Percentiles rank a stretch among this genome's conserved stretches.
Evolutionary conservation across 1,140 invertebrate genomes (phyloP).

Genomic region (Odontomachus brunneus): DNA sequence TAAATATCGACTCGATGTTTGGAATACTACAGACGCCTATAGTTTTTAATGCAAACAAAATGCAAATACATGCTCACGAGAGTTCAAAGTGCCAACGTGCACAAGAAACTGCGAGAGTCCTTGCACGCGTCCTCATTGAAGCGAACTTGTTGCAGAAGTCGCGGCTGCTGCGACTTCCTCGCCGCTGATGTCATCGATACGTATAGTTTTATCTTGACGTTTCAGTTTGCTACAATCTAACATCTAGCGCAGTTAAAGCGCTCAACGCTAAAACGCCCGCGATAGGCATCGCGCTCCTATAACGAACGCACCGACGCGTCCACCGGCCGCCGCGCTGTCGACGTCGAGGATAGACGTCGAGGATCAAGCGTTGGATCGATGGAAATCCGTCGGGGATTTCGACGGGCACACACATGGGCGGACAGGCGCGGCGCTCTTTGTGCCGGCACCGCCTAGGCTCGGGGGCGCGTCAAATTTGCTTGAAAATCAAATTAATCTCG

Average conservation of each 20-base stretch:
- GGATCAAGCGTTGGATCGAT: constrained; percentile 52
- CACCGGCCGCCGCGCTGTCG: constrained; percentile 17
- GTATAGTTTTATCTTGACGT: constrained; percentile 1
- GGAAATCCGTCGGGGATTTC: constrained; percentile 60
- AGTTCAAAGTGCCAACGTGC: too few relatives aligned
- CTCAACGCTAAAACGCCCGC: constrained; percentile 37
- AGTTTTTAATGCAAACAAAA: too few relatives aligned
- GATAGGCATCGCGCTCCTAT: constrained; percentile 41
- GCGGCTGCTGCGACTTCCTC: not conserved
- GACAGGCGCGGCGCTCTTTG: constrained; percentile 74
- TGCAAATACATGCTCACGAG: too few relatives aligned
- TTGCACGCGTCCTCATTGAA: too few relatives aligned
- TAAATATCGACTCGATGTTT: too few relatives aligned
- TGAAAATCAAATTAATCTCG: constrained; percentile 83
- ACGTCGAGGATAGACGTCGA: constrained; percentile 44
- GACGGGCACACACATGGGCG: constrained; percentile 66
- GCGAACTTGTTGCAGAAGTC: not conserved
- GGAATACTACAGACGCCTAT: too few relatives aligned
- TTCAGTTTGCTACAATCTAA: constrained; percentile 30
- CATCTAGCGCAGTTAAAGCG: not conserved
- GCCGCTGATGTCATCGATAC: constrained; percentile 29
- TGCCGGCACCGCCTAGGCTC: constrained; percentile 72
- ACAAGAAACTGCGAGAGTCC: too few relatives aligned
- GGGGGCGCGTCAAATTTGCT: constrained; percentile 81
- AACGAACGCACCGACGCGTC: constrained; percentile 37